Conservation (phyloP, 2,797 vertebrate species). For the Nannoperca australis region DNA sequence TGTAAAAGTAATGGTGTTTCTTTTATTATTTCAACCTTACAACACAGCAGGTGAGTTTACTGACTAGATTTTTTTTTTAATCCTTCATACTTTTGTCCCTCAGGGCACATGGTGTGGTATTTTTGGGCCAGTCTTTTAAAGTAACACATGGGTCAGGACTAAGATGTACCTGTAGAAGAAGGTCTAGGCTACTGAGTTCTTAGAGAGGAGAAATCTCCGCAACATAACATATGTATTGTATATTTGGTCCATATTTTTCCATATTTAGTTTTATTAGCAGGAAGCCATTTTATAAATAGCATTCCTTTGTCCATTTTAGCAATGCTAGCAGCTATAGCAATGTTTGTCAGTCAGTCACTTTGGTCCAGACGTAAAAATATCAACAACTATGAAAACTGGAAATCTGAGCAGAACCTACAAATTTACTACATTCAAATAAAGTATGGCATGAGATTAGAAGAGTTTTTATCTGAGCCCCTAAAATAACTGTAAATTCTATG, state of each 20-base stretch:
- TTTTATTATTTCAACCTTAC: background rate
- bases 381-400: background rate
- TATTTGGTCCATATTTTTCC: background rate
- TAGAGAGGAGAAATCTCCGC: background rate
- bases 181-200: background rate
- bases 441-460: background rate
- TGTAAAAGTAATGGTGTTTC: conserved; percentile 1
- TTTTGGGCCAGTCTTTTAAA: background rate
- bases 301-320: background rate
- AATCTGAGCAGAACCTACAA: background rate
- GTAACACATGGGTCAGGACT: background rate
- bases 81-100: background rate
- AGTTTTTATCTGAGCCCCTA: background rate
- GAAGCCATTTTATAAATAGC: background rate
- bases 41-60: background rate
- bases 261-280: background rate
- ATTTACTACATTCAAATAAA: background rate
- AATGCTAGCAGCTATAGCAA: background rate
- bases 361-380: background rate
- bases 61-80: background rate
- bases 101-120: background rate
- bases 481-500: background rate
- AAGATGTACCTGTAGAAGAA: background rate
- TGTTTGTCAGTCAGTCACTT: background rate
- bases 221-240: background rate